Base-by-base conservation (phyloP, 2,888 invertebrate species). In the Odontocerum albicorne region DNA sequence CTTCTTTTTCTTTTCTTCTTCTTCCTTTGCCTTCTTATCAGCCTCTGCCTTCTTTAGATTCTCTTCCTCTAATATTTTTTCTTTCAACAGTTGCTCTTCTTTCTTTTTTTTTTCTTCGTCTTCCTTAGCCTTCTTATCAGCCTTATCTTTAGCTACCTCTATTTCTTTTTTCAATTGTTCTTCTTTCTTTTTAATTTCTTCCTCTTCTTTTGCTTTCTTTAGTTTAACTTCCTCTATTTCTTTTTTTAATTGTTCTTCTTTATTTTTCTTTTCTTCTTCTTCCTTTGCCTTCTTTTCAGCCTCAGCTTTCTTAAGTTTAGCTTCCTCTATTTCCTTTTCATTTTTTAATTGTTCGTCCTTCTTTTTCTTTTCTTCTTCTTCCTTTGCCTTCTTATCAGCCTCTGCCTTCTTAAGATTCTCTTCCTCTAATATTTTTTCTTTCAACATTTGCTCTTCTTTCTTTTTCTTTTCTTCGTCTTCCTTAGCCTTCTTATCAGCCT, bases 301-400 rank as follows among this genome's bases (percentile, higher is more conserved):
- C 8, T 38, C 38, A 35, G 39, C 45, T 19, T 47, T 17, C 32
- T 40, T 54, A 12, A 35, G 20, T 4, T 17, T 12, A 7, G 42
- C 44, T 33, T 38, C 39, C 49, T 59, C 17, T n/a, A n/a, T n/a
- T n/a, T n/a, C n/a, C n/a, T n/a, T n/a, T n/a, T n/a, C n/a, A n/a
- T n/a, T n/a, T n/a, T n/a, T n/a, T n/a, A n/a, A n/a, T n/a, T n/a
- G n/a, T n/a, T n/a, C n/a, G 10, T 27, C 21, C 19, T 33, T 35
- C 8, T 17, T 17, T 7, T 17, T 12, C 3, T 20, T 13, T 35
- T 12, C 8, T 20, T 35, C 16, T 35, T 46, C 35, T 35, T 46
- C 46, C 13, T 67, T 66, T 52, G 71, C 70, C 56, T 72, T 71
- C 55, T 72, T 72, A 56, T 73, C 72, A 16, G 72, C 72, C 21